Evolutionary conservation across 2,797 vertebrate genomes (phyloP).

Genomic region (Sarcoramphus papa): DNA sequence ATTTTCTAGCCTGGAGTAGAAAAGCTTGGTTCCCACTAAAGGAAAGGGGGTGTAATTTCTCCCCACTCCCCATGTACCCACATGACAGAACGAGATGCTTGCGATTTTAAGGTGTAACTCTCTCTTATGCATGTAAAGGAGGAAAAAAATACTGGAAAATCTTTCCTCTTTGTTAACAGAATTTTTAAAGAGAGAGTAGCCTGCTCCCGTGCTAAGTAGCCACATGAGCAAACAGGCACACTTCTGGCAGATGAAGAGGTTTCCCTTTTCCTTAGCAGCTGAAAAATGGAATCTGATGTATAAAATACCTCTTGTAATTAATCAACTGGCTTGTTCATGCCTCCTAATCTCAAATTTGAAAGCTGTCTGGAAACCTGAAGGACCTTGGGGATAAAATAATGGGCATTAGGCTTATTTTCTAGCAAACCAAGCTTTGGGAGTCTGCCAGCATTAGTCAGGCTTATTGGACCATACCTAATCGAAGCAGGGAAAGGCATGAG

Average conservation of each 20-base stretch:
- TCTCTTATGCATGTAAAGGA: neutral
- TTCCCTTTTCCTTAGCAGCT: neutral
- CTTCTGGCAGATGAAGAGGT: neutral
- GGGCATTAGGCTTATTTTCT: neutral
- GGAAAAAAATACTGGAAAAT: neutral
- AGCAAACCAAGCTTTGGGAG: neutral
- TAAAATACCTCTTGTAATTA: slow-evolving; percentile 7
- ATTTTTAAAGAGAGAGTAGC: neutral
- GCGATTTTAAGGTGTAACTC: neutral
- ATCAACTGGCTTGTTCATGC: neutral
- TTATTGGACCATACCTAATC: slow-evolving; percentile 8
- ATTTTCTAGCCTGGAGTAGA: neutral
- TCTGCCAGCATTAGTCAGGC: slow-evolving; percentile 3
- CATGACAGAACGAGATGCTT: neutral
- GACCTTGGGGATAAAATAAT: neutral
- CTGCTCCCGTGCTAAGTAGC: neutral
- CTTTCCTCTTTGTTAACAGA: neutral
- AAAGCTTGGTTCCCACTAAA: neutral
- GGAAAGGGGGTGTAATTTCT: neutral
- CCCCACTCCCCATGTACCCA: too few species aligned
- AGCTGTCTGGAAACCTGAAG: neutral
- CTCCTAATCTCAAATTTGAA: slow-evolving; percentile 12
- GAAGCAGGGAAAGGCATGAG: neutral
- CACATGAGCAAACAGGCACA: neutral
- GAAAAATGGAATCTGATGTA: neutral